A percentile compares a stretch with the other conserved stretches of the same genome.
Conservation (phyloP, 2,113 vertebrate species). For the Coreoperca whiteheadi region DNA sequence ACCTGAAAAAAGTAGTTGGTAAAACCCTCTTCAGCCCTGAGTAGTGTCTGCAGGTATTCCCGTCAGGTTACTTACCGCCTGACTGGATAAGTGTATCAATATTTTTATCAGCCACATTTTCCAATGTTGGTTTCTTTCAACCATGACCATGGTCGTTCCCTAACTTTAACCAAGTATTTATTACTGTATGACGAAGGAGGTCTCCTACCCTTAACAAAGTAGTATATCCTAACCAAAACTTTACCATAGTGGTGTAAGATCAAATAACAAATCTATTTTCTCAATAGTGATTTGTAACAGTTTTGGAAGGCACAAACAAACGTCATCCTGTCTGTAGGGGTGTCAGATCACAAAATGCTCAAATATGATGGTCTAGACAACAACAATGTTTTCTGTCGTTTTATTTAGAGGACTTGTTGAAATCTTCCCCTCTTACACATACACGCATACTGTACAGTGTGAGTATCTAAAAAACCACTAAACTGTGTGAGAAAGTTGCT, state of each 20-base stretch:
- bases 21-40: too few species aligned
- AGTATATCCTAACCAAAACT: not conserved
- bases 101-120: too few species aligned
- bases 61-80: not conserved
- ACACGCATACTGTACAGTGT: not conserved
- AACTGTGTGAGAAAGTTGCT: constrained; percentile 1
- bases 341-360: not conserved
- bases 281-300: not conserved
- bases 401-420: not conserved
- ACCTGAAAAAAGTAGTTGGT: too few species aligned
- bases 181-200: not conserved
- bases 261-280: not conserved
- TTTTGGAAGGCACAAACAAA: not conserved
- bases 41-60: not conserved
- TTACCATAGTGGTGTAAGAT: not conserved
- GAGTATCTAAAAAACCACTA: not conserved
- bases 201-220: not conserved
- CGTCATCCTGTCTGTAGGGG: not conserved
- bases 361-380: not conserved
- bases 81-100: too few species aligned
- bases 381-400: not conserved
- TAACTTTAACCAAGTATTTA: not conserved
- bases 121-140: too few species aligned
- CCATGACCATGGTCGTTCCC: too few species aligned
- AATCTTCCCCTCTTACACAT: not conserved